phyloP scores from a whole-genome alignment of 2,113 vertebrate genomes.

The Gopherus evgoodei region DNA sequence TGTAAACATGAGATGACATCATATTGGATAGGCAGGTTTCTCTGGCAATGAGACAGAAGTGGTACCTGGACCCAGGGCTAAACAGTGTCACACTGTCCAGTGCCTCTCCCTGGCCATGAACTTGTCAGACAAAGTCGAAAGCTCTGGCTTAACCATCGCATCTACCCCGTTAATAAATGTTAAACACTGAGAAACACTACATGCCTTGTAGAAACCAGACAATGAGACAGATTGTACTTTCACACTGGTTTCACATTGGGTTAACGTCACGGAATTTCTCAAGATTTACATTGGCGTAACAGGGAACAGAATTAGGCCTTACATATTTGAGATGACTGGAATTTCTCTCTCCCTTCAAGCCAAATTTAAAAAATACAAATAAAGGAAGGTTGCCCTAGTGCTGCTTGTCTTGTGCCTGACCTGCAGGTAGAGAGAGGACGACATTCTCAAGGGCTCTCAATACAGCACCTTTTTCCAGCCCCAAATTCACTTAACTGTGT shows the following conservation, averaged over 20 bases:
- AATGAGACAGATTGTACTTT: background rate
- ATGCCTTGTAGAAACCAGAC: background rate
- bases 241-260: background rate
- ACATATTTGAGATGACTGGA: background rate
- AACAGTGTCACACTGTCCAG: background rate
- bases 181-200: background rate
- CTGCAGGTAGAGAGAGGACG: background rate
- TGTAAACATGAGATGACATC: background rate
- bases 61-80: background rate
- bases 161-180: background rate
- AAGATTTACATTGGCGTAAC: background rate
- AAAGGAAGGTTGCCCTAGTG: background rate
- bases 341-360: background rate
- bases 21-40: background rate
- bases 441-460: background rate
- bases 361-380: background rate
- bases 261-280: background rate
- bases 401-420: background rate
- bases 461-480: background rate
- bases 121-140: background rate
- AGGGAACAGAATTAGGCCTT: background rate
- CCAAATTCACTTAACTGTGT: background rate
- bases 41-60: background rate
- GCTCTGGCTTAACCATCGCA: background rate
- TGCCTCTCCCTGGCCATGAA: background rate